phyloP scores from a whole-genome alignment of 2,113 vertebrate species.

The Megaptera novaeangliae region DNA sequence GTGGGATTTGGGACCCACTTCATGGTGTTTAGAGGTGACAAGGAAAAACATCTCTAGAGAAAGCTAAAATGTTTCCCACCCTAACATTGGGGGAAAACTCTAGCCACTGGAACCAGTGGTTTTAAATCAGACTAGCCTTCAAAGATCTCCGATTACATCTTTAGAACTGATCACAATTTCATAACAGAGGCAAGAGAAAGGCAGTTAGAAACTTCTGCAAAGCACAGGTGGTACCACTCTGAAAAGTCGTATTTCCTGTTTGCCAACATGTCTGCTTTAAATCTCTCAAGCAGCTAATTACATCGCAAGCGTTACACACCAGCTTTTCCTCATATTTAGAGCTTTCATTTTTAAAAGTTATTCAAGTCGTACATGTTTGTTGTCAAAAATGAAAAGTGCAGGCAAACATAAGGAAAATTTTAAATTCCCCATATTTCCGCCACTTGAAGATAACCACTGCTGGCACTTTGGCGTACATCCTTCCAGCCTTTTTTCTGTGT shows the following conservation, averaged over 20 bases:
- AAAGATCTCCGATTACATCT: not conserved
- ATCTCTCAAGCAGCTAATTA: not conserved
- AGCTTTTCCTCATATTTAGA: not conserved
- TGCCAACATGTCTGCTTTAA: slow-evolving; percentile 2
- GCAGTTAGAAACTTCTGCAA: not conserved
- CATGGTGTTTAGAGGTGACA: not conserved
- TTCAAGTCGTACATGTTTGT: not conserved
- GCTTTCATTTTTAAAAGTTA: not conserved
- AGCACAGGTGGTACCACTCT: not conserved
- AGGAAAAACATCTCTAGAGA: not conserved
- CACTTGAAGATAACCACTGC: not conserved
- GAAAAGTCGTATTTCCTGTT: slow-evolving; percentile 37
- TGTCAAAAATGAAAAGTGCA: slow-evolving; percentile 8
- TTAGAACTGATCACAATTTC: not conserved
- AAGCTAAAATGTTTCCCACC: not conserved
- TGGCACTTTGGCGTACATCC: not conserved
- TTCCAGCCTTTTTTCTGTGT: not conserved
- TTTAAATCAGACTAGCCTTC: not conserved
- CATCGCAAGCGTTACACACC: not conserved
- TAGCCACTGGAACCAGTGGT: not conserved
- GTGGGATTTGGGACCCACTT: not conserved
- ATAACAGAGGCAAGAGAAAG: not conserved
- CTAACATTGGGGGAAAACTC: not conserved
- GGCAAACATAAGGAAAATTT: not conserved
- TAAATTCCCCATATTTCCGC: not conserved